A percentile compares a stretch with the other conserved stretches of the same genome.
These are phyloP conservation scores for Meta bourneti DNA, from an alignment of 2,888 invertebrate genomes.

Conservation along the genomic window DNA sequence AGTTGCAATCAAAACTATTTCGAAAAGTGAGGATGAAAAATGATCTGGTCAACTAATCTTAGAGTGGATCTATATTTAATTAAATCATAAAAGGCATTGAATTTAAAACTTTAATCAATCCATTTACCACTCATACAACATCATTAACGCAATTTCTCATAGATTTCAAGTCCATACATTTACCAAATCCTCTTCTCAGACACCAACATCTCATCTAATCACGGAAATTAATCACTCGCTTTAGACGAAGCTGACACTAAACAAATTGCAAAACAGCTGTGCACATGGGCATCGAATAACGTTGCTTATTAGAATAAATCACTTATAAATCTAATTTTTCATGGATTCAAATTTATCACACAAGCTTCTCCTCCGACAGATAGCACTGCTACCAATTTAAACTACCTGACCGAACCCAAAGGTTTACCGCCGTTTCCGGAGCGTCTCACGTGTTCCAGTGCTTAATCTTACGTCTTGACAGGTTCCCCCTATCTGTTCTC, in stretches of 20 bases:
- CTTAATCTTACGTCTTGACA: constrained; percentile 60
- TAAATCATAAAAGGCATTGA: not conserved
- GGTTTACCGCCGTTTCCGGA: constrained; percentile 31
- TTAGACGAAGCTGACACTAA: not conserved
- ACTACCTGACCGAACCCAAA: constrained; percentile 14
- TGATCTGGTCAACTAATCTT: too few species aligned
- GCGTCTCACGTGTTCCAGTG: constrained; percentile 4
- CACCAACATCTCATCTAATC: not conserved
- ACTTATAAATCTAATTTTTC: constrained; percentile 20
- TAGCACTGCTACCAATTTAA: constrained; percentile 16
- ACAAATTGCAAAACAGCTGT: not conserved
- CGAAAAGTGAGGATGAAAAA: too few species aligned
- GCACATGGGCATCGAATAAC: not conserved
- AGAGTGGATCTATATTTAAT: not conserved
- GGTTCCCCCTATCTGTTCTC: constrained; percentile 1
- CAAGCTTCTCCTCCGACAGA: not conserved
- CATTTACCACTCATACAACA: not conserved
- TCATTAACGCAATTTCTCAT: not conserved
- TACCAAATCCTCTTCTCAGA: not conserved
- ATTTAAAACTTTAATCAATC: not conserved
- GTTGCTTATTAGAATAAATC: not conserved
- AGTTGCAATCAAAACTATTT: too few species aligned
- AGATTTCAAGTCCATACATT: not conserved
- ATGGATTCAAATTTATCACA: constrained; percentile 19
- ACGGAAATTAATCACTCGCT: not conserved